Base-by-base conservation (phyloP, 1,140 invertebrate species). In the Ostrea edulis region DNA sequence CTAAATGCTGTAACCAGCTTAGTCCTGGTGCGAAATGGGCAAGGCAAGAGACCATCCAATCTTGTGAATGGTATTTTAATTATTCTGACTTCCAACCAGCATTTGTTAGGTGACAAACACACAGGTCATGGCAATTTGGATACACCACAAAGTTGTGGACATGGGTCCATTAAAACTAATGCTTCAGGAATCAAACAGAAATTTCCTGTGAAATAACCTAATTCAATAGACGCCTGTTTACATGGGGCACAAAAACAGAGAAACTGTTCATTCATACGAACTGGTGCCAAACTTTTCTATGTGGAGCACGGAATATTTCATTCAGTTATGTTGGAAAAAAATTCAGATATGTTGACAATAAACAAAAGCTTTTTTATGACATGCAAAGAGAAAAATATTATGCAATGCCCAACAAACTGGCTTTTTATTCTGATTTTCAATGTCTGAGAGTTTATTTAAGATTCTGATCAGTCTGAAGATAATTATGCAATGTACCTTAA, bases 301-400 rank as follows among this genome's bases (percentile, higher is more conserved):
- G 65, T 71, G n/a, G 29, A 22, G 11, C 22, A 77, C 29, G 29
- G 65, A 77, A 77, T 77, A 25, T 25, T 77, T 77, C 68, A 77
- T 77, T 77, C 68, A 77, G 35, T 35, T 77, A 25, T 25, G 12
- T n/a, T n/a, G 2, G 17, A 20, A 58, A 3, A 62, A n/a, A 62
- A 44, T 77, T 77, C 29, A 9, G 22, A 12, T 77, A 77, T 35
- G 29, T 77, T 77, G 11, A 77, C 68, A 77, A 77, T 77, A 77
- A 77, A 77, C 68, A 77, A 77, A 77, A 77, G 35, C 68, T 77
- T 77, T 29, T 77, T 29, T 12, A 62, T 77, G 68, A 77, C 68
- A 77, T 77, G 68, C 68, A 35, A 77, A 29, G 68, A 77, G 68
- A 77, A 35, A 77, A 77, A 77, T 77, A 77, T 77, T 77, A 77